Evolutionary conservation across 35 echinoderm and acorn worm species (phyloP).

Genomic region (Apostichopus parvimensis): DNA sequence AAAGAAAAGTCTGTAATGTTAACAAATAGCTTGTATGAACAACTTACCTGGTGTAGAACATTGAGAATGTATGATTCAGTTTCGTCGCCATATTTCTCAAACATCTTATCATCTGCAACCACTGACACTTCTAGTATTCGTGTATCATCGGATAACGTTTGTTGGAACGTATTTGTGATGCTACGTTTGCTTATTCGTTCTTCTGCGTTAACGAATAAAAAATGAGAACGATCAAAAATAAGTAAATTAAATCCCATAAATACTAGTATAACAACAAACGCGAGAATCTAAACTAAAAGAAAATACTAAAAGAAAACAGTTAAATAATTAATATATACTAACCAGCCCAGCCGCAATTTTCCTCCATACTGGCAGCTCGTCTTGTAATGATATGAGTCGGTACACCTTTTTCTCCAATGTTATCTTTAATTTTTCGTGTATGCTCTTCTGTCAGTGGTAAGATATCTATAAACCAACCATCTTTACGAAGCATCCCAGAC

Average conservation of each 20-base stretch:
- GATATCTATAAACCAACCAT: neutral
- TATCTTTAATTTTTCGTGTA: neutral
- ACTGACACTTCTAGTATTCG: slow-evolving; percentile 18
- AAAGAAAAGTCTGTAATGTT: too few relatives aligned
- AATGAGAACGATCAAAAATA: too few relatives aligned
- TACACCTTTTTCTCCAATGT: neutral
- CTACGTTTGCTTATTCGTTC: neutral
- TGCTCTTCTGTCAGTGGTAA: neutral
- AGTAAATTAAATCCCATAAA: too few relatives aligned
- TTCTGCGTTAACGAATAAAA: neutral
- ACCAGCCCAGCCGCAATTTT: neutral
- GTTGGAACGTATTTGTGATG: neutral
- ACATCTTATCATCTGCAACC: slow-evolving; percentile 19
- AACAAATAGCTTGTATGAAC: too few relatives aligned
- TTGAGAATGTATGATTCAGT: slow-evolving; percentile 28
- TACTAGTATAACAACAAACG: too few relatives aligned
- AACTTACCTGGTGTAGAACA: slow-evolving; percentile 8
- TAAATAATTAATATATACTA: neutral
- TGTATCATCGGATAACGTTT: neutral
- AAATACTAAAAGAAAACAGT: too few relatives aligned
- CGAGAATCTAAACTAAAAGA: too few relatives aligned
- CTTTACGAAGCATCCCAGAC: slow-evolving; percentile 1
- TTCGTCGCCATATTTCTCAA: neutral
- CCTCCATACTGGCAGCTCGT: neutral
- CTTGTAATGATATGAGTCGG: slow-evolving; percentile 19